Evolutionary conservation across 2,888 invertebrate genomes (phyloP).

Genomic region (Cosmia trapezina): DNA sequence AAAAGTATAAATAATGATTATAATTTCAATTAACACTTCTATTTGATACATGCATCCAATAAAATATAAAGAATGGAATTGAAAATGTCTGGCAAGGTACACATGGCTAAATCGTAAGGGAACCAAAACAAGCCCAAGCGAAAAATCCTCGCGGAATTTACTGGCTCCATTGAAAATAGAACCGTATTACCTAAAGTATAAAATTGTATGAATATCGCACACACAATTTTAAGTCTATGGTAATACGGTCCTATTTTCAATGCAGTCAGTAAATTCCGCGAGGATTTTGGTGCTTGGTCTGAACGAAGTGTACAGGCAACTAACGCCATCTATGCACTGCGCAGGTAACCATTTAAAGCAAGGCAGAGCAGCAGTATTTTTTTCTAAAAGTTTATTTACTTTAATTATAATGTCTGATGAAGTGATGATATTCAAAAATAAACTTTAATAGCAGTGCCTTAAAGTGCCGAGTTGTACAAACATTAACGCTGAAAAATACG

Average conservation of each 20-base stretch:
- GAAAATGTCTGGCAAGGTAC: conserved; percentile 19
- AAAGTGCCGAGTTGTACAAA: background rate
- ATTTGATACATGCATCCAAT: conserved; percentile 44
- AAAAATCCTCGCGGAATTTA: too few species aligned
- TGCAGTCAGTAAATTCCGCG: too few species aligned
- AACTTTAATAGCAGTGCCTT: background rate
- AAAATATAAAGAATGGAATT: conserved; percentile 49
- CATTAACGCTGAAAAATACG: background rate
- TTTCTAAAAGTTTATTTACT: background rate
- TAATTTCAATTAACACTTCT: conserved; percentile 54
- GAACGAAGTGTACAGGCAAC: background rate
- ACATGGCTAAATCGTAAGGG: background rate
- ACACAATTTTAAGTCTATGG: too few species aligned
- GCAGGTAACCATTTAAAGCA: background rate
- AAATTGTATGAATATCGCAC: too few species aligned
- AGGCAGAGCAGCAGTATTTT: background rate
- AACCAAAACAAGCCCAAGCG: too few species aligned
- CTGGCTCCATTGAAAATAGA: too few species aligned
- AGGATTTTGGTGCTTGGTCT: too few species aligned
- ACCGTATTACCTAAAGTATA: too few species aligned
- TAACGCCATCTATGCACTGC: conserved; percentile 23
- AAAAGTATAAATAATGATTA: conserved; percentile 57
- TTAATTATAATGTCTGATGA: background rate
- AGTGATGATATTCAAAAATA: background rate
- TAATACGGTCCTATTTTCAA: too few species aligned